Conservation (phyloP, 2,888 invertebrate species). For the Unio delphinus region DNA sequence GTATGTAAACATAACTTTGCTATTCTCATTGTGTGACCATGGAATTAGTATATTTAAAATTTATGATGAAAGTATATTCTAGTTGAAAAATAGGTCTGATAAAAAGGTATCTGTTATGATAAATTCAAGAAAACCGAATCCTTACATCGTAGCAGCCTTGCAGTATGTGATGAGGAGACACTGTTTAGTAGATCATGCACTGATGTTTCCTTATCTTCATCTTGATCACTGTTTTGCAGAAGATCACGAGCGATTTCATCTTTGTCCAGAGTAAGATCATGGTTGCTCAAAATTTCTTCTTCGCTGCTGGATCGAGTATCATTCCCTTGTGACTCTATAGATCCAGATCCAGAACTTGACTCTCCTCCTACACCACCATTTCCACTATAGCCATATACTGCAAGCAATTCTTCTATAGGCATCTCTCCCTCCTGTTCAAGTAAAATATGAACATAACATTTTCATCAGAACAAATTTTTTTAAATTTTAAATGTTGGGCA, state of each 20-base stretch:
- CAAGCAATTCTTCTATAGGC: constrained; percentile 93
- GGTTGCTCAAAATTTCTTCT: constrained; percentile 72
- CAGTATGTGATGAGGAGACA: constrained; percentile 69
- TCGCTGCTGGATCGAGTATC: constrained; percentile 70
- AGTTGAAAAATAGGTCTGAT: neutral
- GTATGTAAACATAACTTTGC: no score
- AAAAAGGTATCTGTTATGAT: neutral
- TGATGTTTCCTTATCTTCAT: constrained; percentile 68
- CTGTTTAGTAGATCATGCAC: constrained; percentile 66
- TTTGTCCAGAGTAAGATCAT: constrained; percentile 71
- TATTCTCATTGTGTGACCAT: no score
- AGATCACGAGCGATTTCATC: constrained; percentile 70
- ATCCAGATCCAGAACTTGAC: constrained; percentile 11
- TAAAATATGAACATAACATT: constrained; percentile 2
- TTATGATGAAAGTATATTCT: no score
- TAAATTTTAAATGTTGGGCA: no score
- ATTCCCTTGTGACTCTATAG: constrained; percentile 24
- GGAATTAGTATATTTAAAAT: no score
- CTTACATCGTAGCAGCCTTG: constrained; percentile 78
- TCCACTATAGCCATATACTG: constrained; percentile 78
- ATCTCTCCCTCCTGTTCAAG: constrained; percentile 87
- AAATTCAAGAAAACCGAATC: constrained; percentile 48
- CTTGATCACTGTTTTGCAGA: constrained; percentile 62
- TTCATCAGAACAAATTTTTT: no score
- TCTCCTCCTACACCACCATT: constrained; percentile 5